Evolutionary conservation across 2,113 vertebrate genomes (phyloP).

Genomic region (Falcunculus frontatus): DNA sequence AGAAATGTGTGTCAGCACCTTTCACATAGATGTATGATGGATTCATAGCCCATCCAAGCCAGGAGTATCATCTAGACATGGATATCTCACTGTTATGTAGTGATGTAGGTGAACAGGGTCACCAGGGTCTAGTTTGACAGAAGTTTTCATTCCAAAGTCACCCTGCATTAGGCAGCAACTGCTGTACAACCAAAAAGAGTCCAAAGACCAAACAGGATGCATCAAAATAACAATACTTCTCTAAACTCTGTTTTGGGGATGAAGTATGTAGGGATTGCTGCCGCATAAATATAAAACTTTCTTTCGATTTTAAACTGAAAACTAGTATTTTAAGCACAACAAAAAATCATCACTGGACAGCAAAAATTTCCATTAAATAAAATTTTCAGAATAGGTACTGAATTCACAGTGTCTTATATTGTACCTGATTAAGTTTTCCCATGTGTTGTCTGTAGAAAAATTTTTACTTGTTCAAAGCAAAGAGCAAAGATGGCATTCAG

Average conservation of each 20-base stretch:
- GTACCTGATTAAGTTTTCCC: background rate
- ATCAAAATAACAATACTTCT: background rate
- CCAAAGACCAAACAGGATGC: background rate
- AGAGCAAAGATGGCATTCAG: background rate
- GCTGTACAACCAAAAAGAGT: background rate
- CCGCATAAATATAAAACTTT: background rate
- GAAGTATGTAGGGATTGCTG: background rate
- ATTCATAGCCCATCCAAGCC: background rate
- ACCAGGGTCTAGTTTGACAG: background rate
- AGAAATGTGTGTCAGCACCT: background rate
- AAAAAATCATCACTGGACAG: background rate
- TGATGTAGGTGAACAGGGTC: background rate
- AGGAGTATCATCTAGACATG: rapidly evolving
- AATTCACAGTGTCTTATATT: background rate
- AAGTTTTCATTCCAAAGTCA: background rate
- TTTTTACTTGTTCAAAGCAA: background rate
- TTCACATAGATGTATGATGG: background rate
- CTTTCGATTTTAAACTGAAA: background rate
- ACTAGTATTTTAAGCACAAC: background rate
- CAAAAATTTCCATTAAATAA: background rate
- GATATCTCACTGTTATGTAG: rapidly evolving
- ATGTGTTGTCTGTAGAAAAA: background rate
- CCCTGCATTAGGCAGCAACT: background rate
- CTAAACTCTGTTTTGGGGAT: background rate
- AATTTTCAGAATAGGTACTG: background rate